Percentiles rank a stretch among this genome's conserved stretches.
Evolutionary conservation across 2,797 vertebrate species (phyloP).

Genomic region (Hippocampus kuda): DNA sequence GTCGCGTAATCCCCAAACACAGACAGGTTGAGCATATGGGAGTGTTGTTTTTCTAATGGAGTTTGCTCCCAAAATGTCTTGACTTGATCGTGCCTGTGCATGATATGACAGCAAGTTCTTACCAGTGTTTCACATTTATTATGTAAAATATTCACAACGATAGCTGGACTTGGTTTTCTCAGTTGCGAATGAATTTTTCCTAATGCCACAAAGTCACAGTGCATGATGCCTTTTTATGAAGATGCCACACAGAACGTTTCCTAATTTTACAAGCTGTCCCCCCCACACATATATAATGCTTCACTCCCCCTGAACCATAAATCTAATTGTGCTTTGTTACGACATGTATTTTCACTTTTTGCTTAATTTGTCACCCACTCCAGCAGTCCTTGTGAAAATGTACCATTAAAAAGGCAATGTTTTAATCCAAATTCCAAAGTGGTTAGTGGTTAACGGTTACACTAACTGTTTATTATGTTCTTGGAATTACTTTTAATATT

Average conservation of each 20-base stretch:
- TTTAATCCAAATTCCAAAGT: background rate
- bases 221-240: background rate
- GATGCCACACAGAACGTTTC: slow-evolving; percentile 1
- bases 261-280: background rate
- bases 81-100: background rate
- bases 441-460: background rate
- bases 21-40: background rate
- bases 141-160: background rate
- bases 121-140: background rate
- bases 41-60: background rate
- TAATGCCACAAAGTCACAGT: background rate
- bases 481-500: too few species aligned
- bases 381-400: background rate
- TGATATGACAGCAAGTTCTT: background rate
- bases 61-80: background rate
- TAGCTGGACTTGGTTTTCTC: background rate
- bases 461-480: too few species aligned
- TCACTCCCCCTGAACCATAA: background rate
- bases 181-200: background rate
- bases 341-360: background rate
- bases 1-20: slow-evolving; percentile 45
- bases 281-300: background rate
- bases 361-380: background rate
- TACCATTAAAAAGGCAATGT: background rate
- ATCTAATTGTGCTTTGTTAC: background rate